Conservation (phyloP, 92 coral and sea anemone genomes). For the Epizoanthus stellaris region DNA sequence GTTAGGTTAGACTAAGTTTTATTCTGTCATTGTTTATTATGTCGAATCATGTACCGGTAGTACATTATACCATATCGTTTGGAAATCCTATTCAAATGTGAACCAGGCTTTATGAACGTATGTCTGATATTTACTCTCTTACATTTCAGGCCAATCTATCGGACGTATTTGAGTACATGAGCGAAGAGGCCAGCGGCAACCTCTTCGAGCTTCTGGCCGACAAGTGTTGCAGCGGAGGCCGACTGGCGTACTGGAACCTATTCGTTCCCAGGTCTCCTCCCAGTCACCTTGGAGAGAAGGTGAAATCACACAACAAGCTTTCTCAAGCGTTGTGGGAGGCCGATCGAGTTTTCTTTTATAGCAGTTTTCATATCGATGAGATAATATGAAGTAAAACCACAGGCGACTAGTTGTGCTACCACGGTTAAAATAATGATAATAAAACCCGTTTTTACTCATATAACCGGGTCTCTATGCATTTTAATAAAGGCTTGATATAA, state of each 20-base stretch:
- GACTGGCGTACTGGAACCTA: constrained; percentile 28
- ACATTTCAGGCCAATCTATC: constrained; percentile 31
- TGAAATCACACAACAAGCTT: background rate
- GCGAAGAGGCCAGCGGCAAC: constrained; percentile 33
- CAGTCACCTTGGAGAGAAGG: background rate
- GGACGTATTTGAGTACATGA: constrained; percentile 41
- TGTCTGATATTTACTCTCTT: background rate
- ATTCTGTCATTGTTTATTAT: too few species aligned
- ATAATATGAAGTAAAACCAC: background rate
- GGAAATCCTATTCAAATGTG: background rate
- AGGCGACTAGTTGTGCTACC: too few species aligned
- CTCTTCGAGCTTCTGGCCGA: constrained; percentile 23
- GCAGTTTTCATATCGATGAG: constrained; percentile 13
- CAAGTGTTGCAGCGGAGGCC: constrained; percentile 16
- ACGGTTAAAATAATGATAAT: too few species aligned
- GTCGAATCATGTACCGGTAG: too few species aligned
- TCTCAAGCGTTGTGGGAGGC: background rate
- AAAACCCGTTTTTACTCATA: too few species aligned
- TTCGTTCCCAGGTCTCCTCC: constrained; percentile 27
- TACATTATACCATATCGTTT: too few species aligned
- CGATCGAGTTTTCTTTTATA: constrained; percentile 31
- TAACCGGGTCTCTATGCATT: too few species aligned
- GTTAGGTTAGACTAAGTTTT: too few species aligned
- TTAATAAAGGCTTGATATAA: too few species aligned
- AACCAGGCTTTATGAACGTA: background rate